These are phyloP conservation scores for Marcusenius ussheri DNA, from an alignment of 2,113 vertebrate genomes.

Conservation along the genomic window DNA sequence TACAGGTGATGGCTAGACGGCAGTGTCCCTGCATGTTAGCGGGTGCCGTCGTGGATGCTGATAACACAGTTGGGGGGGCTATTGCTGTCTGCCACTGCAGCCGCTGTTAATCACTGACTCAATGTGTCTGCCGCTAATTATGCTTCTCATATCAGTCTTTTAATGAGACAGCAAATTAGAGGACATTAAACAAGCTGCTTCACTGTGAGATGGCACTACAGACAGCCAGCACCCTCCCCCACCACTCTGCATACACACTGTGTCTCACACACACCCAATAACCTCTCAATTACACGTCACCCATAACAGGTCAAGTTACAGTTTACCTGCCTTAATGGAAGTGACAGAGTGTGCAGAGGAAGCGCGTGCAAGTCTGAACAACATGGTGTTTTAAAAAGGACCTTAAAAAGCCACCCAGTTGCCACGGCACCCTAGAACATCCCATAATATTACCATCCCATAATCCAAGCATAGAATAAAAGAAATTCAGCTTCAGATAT, in stretches of 20 bases:
- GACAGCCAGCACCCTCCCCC: not conserved
- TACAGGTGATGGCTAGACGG: not conserved
- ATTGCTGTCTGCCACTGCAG: slow-evolving; percentile 70
- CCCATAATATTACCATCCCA: not conserved
- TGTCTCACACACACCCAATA: not conserved
- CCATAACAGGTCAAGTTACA: not conserved
- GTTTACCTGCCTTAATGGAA: not conserved
- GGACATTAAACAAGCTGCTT: slow-evolving; percentile 47
- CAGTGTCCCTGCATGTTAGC: slow-evolving; percentile 18
- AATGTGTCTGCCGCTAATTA: slow-evolving; percentile 47
- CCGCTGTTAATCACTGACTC: slow-evolving; percentile 74
- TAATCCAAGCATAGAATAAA: not conserved
- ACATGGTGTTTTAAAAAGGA: not conserved
- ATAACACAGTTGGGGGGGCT: slow-evolving; percentile 69
- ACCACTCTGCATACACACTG: not conserved
- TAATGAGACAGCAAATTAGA: slow-evolving; percentile 68
- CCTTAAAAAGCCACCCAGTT: not conserved
- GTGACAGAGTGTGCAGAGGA: not conserved
- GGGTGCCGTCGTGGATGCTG: slow-evolving; percentile 70
- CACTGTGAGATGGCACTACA: slow-evolving; percentile 11
- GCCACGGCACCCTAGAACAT: not conserved
- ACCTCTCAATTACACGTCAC: not conserved
- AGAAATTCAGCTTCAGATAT: not conserved
- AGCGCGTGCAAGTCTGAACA: not conserved
- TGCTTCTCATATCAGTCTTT: slow-evolving; percentile 69